Base-by-base conservation (phyloP, 1,140 invertebrate species). In the Ladona fulva region DNA sequence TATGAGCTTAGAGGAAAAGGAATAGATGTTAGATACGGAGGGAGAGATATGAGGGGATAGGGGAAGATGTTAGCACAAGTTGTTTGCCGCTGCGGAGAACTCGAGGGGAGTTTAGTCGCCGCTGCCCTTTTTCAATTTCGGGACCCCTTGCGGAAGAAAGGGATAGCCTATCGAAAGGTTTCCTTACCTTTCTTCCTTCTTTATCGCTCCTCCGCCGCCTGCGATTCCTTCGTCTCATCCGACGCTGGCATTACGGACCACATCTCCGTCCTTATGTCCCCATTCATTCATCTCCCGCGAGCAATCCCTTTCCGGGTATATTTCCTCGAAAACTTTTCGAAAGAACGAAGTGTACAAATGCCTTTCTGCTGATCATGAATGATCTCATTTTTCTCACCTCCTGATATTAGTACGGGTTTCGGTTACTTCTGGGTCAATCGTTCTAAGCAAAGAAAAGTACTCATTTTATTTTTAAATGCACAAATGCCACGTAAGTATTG, bases 51-150 rank as follows among this genome's bases (percentile, higher is more conserved):
- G n/a, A n/a, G n/a, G n/a, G n/a, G n/a, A n/a, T n/a, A n/a, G 52
- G n/a, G 12, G 52, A 66, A 66, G 52, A 66, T 37, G 52, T 66
- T 66, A 66, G 52, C n/a, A 19, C 52, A 66, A 66, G 52, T 66
- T 22, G 52, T 16, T 66, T 66, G 52, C 52, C 14, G 52, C 52
- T 66, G 52, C n/a, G 52, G 52, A 10, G 44, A n/a, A n/a, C n/a
- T 10, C 44, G 44, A 52, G 10, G 44, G 44, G 44, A 52, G n/a
- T 22, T 66, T 66, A 66, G 52, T 66, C 14, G 3, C 52, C 52
- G n/a, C 52, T 66, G 52, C 52, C 52, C 29, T 66, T 66, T 66
- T 66, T 66, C 52, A 66, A 66, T 66, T 66, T 66, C 52, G 52
- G 14, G n/a, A 22, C 52, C 52, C 52, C 52, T 3, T 19, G 52